Evolutionary conservation across 1,140 invertebrate species (phyloP).

Genomic region (Schlechtendalia chinensis): DNA sequence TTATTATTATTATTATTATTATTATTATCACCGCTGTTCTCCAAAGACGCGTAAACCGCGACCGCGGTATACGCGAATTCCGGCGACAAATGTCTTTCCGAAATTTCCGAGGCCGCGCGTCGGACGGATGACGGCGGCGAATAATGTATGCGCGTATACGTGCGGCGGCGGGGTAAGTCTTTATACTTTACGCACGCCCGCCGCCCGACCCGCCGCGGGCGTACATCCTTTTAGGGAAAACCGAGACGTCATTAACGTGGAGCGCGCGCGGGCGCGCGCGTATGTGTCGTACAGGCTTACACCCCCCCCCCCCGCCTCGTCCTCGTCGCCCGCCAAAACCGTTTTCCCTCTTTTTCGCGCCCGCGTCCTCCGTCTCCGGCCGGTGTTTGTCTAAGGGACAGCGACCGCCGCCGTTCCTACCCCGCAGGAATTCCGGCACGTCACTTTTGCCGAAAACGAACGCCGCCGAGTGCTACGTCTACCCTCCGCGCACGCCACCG

Average conservation of each 20-base stretch:
- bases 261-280: not conserved
- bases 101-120: not conserved
- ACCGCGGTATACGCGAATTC: constrained; percentile 19
- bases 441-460: constrained; percentile 44
- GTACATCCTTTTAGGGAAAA: constrained; percentile 27
- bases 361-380: not conserved
- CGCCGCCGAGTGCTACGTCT: not conserved
- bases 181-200: not conserved
- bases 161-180: constrained; percentile 19
- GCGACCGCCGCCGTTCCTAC: not conserved
- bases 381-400: constrained; percentile 35
- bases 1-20: no score
- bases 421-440: constrained; percentile 19
- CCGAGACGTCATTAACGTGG: constrained; percentile 32
- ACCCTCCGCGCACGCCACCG: not conserved
- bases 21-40: constrained; percentile 1
- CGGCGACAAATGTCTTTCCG: constrained; percentile 26
- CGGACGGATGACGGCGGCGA: constrained; percentile 1
- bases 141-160: no score
- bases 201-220: not conserved
- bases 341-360: not conserved
- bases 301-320: no score
- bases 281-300: constrained; percentile 38
- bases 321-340: not conserved
- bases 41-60: not conserved